A percentile compares a stretch with the other conserved stretches of the same genome.
phyloP scores from a whole-genome alignment of 2,113 vertebrate species.

The Vicugna pacos region DNA sequence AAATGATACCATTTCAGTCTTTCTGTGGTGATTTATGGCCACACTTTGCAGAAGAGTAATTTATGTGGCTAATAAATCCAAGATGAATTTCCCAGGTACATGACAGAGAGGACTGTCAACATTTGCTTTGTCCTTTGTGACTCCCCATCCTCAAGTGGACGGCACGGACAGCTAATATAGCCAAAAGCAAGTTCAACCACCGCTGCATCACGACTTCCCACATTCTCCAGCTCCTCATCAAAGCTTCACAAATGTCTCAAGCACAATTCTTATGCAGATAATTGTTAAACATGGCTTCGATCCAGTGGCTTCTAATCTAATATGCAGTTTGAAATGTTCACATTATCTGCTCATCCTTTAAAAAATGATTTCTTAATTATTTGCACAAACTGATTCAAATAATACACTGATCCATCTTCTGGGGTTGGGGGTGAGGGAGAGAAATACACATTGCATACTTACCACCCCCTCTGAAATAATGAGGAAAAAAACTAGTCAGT shows the following conservation, averaged over 20 bases:
- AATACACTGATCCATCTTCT: background rate
- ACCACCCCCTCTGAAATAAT: background rate
- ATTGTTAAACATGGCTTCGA: background rate
- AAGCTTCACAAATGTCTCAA: background rate
- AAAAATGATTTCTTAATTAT: background rate
- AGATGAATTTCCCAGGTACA: conserved; percentile 15
- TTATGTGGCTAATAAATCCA: conserved; percentile 53
- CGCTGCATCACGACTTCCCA: too few relatives aligned
- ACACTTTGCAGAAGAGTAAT: conserved; percentile 30
- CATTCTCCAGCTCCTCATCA: background rate
- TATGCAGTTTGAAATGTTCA: background rate
- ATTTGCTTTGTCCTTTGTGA: background rate
- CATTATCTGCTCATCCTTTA: background rate
- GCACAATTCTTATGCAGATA: background rate
- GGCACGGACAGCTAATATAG: accelerated
- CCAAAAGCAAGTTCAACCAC: background rate
- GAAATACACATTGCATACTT: background rate
- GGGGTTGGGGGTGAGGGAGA: background rate
- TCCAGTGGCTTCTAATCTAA: background rate
- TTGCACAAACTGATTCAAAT: background rate
- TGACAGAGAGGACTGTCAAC: background rate
- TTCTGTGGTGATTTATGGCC: conserved; percentile 22
- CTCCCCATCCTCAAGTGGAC: background rate
- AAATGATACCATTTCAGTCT: conserved; percentile 58
- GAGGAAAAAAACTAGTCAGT: background rate